Base-by-base conservation (phyloP, 2,797 vertebrate genomes). In the Danio aesculapii region DNA sequence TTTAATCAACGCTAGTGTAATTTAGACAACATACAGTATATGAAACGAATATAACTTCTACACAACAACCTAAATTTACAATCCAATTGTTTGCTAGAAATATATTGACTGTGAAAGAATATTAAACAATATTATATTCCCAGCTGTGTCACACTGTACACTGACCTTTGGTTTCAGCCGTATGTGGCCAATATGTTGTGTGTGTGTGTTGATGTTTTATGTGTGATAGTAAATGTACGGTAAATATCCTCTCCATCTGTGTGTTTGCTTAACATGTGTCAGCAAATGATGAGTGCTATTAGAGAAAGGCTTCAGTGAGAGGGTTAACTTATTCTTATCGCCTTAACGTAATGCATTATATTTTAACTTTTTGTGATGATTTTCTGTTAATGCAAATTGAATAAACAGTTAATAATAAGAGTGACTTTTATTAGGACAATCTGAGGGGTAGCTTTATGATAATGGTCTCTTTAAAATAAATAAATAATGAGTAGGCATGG, bases 91-190 rank as follows among this genome's bases (percentile, higher is more conserved):
- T 66, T 76, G 74, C n/a, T 76, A 21, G n/a, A 9, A 21, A 41
- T 44, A 64, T 44, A 19, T 7, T 52, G 59, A 46, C 41, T 16
- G 10, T 69, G 59, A 53, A 53, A 44, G n/a, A 64, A 53, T 17
- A 55, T 53, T 5, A 64, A 14, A 6, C 58, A 75, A 8, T 72
- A 57, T 44, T 7, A 77, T 44, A 19, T 16, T 52, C 44, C 17
- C 12, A n/a, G 8, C 8, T 49, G 19, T 44, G 19, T 44, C 49
- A 64, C 7, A 58, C 12, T 16, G 30, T 49, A 71, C 66, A 71
- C 39, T 81, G 67, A 73, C 62, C 74, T 68, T 62, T 68, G 39
- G 7, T 46, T 53, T 70, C 79, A 13, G 2, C 44, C 62, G 59
- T 8, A 11, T 46, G 44, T 66, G 41, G 6, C 50, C 59, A 75